phyloP scores from a whole-genome alignment of 2,113 vertebrate genomes.

The Clarias magur region DNA sequence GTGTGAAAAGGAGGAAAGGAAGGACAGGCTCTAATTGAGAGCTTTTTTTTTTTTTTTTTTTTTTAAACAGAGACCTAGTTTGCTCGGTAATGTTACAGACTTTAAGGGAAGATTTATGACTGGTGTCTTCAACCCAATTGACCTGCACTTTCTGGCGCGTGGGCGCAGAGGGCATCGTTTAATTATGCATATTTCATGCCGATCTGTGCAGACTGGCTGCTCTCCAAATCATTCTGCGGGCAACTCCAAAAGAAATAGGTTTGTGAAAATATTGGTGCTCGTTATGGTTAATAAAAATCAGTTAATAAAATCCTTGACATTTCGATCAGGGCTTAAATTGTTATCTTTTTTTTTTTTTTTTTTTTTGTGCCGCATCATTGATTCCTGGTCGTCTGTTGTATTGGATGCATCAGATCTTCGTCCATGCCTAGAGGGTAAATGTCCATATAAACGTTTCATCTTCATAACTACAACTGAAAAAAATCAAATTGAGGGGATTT shows the following conservation, averaged over 20 bases:
- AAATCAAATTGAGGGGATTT: no score
- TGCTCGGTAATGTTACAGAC: slow-evolving; percentile 58
- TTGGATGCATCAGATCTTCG: background rate
- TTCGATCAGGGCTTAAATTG: background rate
- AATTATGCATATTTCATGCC: slow-evolving; percentile 56
- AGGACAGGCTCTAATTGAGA: slow-evolving; percentile 17
- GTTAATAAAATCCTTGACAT: slow-evolving; percentile 18
- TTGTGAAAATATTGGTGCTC: slow-evolving; percentile 18
- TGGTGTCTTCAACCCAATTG: slow-evolving; percentile 56
- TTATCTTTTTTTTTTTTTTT: background rate
- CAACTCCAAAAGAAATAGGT: slow-evolving; percentile 1
- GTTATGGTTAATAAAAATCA: background rate
- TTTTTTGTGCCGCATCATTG: background rate
- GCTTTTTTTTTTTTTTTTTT: background rate
- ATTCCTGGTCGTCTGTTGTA: background rate
- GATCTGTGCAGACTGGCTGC: slow-evolving; percentile 46
- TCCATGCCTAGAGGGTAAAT: background rate
- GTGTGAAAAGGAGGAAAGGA: slow-evolving; percentile 19
- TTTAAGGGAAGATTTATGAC: slow-evolving; percentile 60
- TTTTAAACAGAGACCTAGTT: slow-evolving; percentile 52
- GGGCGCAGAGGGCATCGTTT: slow-evolving; percentile 48
- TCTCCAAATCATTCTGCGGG: slow-evolving; percentile 15
- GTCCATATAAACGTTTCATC: background rate
- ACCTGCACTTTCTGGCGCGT: slow-evolving; percentile 49
- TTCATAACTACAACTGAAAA: background rate